Base-by-base conservation (phyloP, 1,140 invertebrate species). In the Lepidotrigona ventralis region DNA sequence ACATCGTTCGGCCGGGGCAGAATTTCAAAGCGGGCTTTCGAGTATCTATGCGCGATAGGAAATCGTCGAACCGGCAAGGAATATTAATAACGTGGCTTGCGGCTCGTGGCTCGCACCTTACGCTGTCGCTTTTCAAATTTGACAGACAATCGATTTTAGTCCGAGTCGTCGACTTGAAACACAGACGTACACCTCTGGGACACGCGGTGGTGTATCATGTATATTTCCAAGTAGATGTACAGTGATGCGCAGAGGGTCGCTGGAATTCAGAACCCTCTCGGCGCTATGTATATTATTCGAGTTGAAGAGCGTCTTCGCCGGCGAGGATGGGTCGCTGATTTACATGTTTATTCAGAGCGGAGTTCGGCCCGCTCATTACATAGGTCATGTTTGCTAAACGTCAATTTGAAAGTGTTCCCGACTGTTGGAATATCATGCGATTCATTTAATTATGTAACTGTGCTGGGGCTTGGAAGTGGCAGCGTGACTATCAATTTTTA, bases 1-100 rank as follows among this genome's bases (percentile, higher is more conserved):
- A 54, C 39, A 39, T 9, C 46, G 54, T 39, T 39, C 46, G 29
- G 29, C 33, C n/a, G 63, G 23, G 54, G 2, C n/a, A 51, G 58
- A 77, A 69, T 82, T 82, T 58, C 64, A 82, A 82, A 82, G 64
- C 51, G 23, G 39, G 26, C 14, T 29, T 46, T 29, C 60, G 46
- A 54, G 58, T 74, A 54, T 79, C 46, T 70, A 56, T 54, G 54
- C 53, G 39, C 46, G 33, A 81, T n/a, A 46, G 29, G 64, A 60
- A 70, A 78, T 78, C 63, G 63, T 19, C 46, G 76, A 9, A 51
- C 39, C 51, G 21, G 11, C 33, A 54, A 60, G 58, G 69, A 73
- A 64, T 80, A 73, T 73, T 73, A 72, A 63, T 73, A 63, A 78
- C 46, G 6, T 39, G 29, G 53, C 66, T 46, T 8, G 39, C 21